These are phyloP conservation scores for Halcyon badia DNA, from an alignment of 2,797 vertebrate species.

Conservation along the genomic window DNA sequence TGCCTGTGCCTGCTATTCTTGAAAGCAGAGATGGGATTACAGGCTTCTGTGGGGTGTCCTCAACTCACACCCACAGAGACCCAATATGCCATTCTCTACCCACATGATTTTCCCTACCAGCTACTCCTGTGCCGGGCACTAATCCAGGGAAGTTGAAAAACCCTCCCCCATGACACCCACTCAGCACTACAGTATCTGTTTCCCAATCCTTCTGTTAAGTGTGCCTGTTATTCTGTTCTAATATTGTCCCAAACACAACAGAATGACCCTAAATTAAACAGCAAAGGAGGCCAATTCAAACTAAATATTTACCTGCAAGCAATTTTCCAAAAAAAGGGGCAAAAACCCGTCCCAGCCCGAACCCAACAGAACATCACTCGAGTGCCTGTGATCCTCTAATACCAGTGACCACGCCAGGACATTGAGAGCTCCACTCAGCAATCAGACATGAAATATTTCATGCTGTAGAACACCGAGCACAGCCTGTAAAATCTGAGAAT, in stretches of 20 bases:
- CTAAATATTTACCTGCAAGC: not conserved
- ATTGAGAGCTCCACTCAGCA: not conserved
- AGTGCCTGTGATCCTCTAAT: not conserved
- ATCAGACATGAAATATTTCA: not conserved
- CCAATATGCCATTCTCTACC: not conserved
- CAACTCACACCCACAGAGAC: slow-evolving; percentile 22
- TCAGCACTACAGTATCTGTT: slow-evolving; percentile 35
- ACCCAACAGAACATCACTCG: not conserved
- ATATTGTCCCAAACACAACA: slow-evolving; percentile 31
- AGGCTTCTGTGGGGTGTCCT: slow-evolving; percentile 34
- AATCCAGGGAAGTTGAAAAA: slow-evolving; percentile 34
- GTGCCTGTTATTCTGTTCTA: slow-evolving; percentile 19
- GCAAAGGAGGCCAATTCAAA: not conserved
- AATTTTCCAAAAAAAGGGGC: not conserved
- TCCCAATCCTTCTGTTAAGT: slow-evolving; percentile 15
- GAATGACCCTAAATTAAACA: not conserved
- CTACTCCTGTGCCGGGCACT: not conserved
- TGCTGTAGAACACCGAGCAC: not conserved
- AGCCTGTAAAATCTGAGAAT: not conserved
- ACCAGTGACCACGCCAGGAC: not conserved
- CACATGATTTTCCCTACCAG: not conserved
- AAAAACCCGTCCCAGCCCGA: not conserved
- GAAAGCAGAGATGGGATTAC: slow-evolving; percentile 5
- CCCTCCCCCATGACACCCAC: slow-evolving; percentile 12
- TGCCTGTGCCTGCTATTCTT: not conserved